A percentile compares a stretch with the other conserved stretches of the same genome.
phyloP scores from a whole-genome alignment of 2,113 vertebrate species.

The Solea senegalensis region DNA sequence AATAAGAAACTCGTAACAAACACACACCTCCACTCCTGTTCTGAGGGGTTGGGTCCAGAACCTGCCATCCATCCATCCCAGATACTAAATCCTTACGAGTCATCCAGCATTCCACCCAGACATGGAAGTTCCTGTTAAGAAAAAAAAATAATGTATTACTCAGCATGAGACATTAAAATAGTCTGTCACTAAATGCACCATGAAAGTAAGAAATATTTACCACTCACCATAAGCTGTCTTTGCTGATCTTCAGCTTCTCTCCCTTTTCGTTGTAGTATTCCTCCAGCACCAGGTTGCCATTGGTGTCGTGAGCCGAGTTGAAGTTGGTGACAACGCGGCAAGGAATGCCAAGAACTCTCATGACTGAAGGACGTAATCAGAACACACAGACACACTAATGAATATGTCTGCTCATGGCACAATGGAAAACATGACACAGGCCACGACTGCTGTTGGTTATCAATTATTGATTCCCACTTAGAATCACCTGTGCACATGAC shows the following conservation, averaged over 20 bases:
- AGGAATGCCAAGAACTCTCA: conserved; percentile 90
- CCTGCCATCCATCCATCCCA: conserved; percentile 91
- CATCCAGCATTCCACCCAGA: conserved; percentile 97
- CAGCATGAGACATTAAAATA: background rate
- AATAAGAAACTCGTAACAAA: background rate
- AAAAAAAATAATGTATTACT: background rate
- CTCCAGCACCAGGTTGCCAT: conserved; percentile 82
- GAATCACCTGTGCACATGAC: conserved; percentile 93
- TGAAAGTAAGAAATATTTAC: too few species aligned
- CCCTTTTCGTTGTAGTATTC: conserved; percentile 85
- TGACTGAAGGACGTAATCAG: conserved; percentile 75
- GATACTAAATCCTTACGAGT: conserved; percentile 82
- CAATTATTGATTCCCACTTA: background rate
- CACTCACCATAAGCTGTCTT: conserved; percentile 83
- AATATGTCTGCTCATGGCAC: background rate
- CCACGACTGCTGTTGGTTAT: background rate
- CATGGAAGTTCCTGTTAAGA: conserved; percentile 91
- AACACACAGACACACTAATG: background rate
- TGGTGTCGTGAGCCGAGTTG: conserved; percentile 88
- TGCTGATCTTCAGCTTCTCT: conserved; percentile 78
- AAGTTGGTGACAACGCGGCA: conserved; percentile 88
- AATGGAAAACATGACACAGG: background rate
- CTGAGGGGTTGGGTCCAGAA: conserved; percentile 93
- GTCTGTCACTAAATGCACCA: too few species aligned
- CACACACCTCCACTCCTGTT: conserved; percentile 88